Evolutionary conservation across 2,888 invertebrate species (phyloP).

Genomic region (Perizoma flavofasciatum): DNA sequence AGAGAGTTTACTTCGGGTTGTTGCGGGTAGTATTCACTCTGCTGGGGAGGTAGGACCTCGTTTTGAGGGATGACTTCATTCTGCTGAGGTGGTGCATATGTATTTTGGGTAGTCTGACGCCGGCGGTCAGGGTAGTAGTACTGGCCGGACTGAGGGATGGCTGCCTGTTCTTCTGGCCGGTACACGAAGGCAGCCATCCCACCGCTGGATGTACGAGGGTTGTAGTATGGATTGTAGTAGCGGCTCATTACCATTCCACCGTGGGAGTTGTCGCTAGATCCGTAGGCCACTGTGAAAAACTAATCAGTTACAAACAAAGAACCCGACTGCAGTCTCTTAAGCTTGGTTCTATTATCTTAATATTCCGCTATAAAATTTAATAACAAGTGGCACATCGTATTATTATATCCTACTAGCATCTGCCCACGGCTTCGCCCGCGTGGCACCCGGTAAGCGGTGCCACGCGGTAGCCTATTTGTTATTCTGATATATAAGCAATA

Average conservation of each 20-base stretch:
- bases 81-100: conserved; percentile 65
- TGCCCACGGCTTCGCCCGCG: no score
- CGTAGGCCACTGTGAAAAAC: conserved; percentile 65
- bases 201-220: conserved; percentile 56
- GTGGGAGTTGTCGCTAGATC: conserved; percentile 64
- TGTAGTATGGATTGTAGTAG: conserved; percentile 76
- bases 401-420: no score
- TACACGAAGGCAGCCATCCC: conserved; percentile 76
- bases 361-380: no score
- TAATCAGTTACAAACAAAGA: not conserved
- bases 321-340: no score
- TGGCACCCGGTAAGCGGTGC: no score
- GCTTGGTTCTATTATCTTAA: no score
- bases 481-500: no score
- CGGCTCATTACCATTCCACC: conserved; percentile 74
- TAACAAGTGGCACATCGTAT: no score
- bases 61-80: conserved; percentile 54
- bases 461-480: no score
- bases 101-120: conserved; percentile 66
- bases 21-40: conserved; percentile 70
- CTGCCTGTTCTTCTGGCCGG: conserved; percentile 56
- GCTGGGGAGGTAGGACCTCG: conserved; percentile 46
- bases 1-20: conserved; percentile 53
- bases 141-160: conserved; percentile 57
- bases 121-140: conserved; percentile 73